phyloP scores from a whole-genome alignment of 2,113 vertebrate genomes.

The Alces alces region DNA sequence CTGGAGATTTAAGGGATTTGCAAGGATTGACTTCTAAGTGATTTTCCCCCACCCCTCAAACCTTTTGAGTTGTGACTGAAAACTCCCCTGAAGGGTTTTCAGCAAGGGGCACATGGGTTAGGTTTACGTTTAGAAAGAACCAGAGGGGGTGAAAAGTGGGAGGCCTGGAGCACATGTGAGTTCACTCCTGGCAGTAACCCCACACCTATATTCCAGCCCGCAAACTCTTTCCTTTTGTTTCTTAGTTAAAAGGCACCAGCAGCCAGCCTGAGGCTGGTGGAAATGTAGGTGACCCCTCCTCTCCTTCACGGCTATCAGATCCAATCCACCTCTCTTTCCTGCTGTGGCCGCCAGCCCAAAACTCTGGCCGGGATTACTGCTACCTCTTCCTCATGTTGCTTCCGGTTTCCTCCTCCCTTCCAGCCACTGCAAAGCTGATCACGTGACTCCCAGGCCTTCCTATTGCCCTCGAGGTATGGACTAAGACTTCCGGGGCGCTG shows the following conservation, averaged over 20 bases:
- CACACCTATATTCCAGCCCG: background rate
- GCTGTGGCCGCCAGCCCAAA: background rate
- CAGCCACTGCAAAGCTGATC: background rate
- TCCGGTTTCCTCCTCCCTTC: constrained; percentile 29
- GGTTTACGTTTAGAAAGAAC: background rate
- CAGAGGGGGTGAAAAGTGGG: background rate
- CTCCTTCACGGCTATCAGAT: background rate
- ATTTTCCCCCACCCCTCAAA: fast-evolving
- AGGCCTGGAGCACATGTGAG: background rate
- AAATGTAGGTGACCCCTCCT: background rate
- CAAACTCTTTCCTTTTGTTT: background rate
- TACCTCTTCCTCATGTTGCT: background rate
- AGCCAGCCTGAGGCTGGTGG: background rate
- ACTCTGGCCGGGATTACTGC: background rate
- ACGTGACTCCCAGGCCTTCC: constrained; percentile 3
- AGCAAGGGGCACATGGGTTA: background rate
- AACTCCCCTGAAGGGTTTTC: background rate
- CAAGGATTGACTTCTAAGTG: background rate
- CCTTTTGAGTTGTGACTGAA: background rate
- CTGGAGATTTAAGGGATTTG: background rate
- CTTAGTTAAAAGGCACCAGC: background rate
- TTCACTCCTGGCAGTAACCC: background rate
- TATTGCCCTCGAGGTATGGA: background rate
- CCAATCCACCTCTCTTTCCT: background rate
- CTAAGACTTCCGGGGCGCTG: background rate